A percentile compares a stretch with the other conserved stretches of the same genome.
These are phyloP conservation scores for Sakesphorus luctuosus DNA, from an alignment of 2,113 vertebrate species.

Conservation along the genomic window DNA sequence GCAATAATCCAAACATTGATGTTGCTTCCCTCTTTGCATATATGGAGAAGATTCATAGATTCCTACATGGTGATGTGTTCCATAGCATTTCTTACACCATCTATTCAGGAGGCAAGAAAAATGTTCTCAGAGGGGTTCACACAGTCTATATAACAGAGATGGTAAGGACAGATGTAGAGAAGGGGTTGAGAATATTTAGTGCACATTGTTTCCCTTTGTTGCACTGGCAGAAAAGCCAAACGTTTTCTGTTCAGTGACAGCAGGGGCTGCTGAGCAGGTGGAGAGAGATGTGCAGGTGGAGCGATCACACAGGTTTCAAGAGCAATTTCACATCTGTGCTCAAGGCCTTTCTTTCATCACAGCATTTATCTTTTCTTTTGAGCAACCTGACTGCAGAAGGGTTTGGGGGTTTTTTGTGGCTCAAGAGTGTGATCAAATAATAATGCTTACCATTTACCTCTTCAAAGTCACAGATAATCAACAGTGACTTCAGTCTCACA, in stretches of 20 bases:
- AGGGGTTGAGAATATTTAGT: background rate
- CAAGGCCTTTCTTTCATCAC: slow-evolving; percentile 11
- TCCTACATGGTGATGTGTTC: background rate
- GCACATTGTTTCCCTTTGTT: background rate
- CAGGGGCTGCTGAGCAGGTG: slow-evolving; percentile 31
- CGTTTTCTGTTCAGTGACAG: background rate
- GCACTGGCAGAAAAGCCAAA: slow-evolving; percentile 12
- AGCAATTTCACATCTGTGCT: slow-evolving; percentile 42
- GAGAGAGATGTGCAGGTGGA: slow-evolving; percentile 57
- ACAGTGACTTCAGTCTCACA: background rate
- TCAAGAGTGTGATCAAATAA: slow-evolving; percentile 9
- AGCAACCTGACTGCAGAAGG: background rate
- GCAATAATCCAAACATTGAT: background rate
- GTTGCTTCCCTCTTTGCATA: background rate
- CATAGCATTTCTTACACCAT: background rate
- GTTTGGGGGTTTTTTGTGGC: background rate
- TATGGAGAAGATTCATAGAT: background rate
- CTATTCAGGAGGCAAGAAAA: slow-evolving; percentile 5
- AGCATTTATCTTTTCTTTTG: slow-evolving; percentile 31
- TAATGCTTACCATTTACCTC: background rate
- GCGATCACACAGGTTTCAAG: slow-evolving; percentile 45
- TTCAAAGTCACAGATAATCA: background rate
- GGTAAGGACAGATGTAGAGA: background rate
- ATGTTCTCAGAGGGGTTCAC: background rate
- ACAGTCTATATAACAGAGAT: background rate